Percentiles rank a stretch among this genome's conserved stretches.
phyloP scores from a whole-genome alignment of 2,113 vertebrate species.

The Sebastes schlegelii region DNA sequence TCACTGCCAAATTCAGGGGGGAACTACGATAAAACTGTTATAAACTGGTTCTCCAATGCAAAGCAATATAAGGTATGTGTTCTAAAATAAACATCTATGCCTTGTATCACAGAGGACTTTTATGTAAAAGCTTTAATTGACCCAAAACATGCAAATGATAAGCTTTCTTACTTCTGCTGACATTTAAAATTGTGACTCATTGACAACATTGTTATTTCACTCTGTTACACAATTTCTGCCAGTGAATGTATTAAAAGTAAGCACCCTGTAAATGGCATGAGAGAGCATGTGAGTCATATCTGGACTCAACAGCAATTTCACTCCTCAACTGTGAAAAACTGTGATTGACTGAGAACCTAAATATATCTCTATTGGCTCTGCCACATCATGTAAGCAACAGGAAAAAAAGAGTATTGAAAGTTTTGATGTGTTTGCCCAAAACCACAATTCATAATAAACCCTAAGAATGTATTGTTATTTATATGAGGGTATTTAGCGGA shows the following conservation, averaged over 20 bases:
- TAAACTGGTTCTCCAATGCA: not conserved
- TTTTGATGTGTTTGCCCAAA: slow-evolving; percentile 52
- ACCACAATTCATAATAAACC: slow-evolving; percentile 55
- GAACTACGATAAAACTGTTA: slow-evolving; percentile 36
- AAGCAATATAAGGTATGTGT: slow-evolving; percentile 51
- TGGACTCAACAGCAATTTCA: slow-evolving; percentile 22
- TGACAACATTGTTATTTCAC: not conserved
- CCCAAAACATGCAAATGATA: not conserved
- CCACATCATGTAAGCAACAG: slow-evolving; percentile 3
- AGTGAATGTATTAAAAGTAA: not conserved
- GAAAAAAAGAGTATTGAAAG: slow-evolving; percentile 30
- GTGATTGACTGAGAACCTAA: slow-evolving; percentile 20
- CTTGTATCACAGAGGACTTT: not conserved
- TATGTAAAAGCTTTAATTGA: slow-evolving; percentile 11
- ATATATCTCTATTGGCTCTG: slow-evolving; percentile 1
- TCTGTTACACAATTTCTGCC: not conserved
- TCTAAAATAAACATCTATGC: slow-evolving; percentile 18
- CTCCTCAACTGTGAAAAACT: not conserved
- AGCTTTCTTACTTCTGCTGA: slow-evolving; percentile 15
- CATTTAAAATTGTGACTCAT: slow-evolving; percentile 15
- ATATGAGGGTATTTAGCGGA: slow-evolving; percentile 48
- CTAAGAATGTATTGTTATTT: slow-evolving; percentile 56
- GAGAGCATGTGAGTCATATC: slow-evolving; percentile 9
- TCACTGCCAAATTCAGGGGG: slow-evolving; percentile 79
- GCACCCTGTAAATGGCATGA: not conserved